Evolutionary conservation across 53 echinoderm and acorn worm genomes (phyloP), one percentile per base, ranked within the genome.

Genomic region (Echinarachnius parma): DNA sequence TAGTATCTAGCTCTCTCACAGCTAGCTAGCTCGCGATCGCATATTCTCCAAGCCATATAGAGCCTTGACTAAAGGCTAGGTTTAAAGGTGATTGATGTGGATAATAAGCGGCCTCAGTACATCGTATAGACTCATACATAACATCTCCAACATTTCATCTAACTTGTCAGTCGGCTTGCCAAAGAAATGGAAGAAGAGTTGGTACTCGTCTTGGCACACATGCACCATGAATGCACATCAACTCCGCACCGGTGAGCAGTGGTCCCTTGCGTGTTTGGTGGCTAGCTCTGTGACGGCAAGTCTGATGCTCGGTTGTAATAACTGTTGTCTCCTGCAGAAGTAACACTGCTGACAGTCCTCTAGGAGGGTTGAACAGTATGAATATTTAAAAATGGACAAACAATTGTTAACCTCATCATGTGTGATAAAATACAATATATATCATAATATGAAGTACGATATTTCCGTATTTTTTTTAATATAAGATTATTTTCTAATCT

Each of bases 151-250:
- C 85, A 98, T 84, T 39, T 36, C 46, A 61, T 98, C 98, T 5
- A 98, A 74, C 75, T 88, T 84, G 28, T 88, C 88, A 4, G 98
- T 88, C 22, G 85, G 84, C 44, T 92, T 89, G 13, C 88, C 87
- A 83, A 98, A 98, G 81, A 98, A 98, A 69, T 98, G 98, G 55
- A 88, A 98, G 81, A 98, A 98, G 27, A 92, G 56, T 54, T 98
- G 98, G 28, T 86, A 82, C 61, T 98, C 98, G 60, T 98, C 98
- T 44, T 98, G 85, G 77, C 98, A 98, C 21, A 98, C 90, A 59
- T 90, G 91, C 0, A 88, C 91, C 98, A 98, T 98, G 83, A 98
- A 98, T 8, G 98, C 88, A 83, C 98, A 98, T 20, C 98, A 91
- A 81, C 98, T 98, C 28, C 98, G 83, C 26, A 98, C 98, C 98